These are phyloP conservation scores for Cynoglossus semilaevis DNA, from an alignment of 2,113 vertebrate species.

Conservation along the genomic window DNA sequence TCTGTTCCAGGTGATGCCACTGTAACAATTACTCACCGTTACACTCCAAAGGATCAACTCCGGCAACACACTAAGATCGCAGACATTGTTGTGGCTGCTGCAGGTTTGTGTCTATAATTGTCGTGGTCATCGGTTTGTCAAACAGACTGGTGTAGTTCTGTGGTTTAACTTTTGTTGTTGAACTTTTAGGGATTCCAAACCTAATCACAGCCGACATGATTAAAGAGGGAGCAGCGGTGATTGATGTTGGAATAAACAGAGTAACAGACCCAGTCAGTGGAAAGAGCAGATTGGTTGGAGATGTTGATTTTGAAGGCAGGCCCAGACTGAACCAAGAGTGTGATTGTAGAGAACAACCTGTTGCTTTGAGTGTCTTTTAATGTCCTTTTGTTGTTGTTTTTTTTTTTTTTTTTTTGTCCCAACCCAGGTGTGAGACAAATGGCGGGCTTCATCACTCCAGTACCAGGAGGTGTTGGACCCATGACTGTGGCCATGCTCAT, in stretches of 20 bases:
- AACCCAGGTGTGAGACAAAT: constrained; percentile 86
- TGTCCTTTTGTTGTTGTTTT: not conserved
- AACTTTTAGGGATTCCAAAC: constrained; percentile 88
- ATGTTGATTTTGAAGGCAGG: constrained; percentile 96
- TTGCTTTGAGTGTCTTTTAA: no score
- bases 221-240: constrained; percentile 91
- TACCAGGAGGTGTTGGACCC: constrained; percentile 94
- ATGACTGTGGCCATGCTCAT: constrained; percentile 99
- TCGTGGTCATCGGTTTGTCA: not conserved
- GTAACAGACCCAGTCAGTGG: constrained; percentile 87
- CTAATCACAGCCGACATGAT: constrained; percentile 98
- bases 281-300: constrained; percentile 86
- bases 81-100: constrained; percentile 92
- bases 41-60: constrained; percentile 95
- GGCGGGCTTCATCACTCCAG: constrained; percentile 92
- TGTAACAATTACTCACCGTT: constrained; percentile 93
- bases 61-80: constrained; percentile 89
- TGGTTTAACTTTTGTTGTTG: constrained; percentile 2
- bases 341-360: not conserved
- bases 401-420: constrained; percentile 13
- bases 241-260: constrained; percentile 94
- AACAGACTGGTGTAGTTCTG: not conserved
- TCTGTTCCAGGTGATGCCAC: constrained; percentile 87
- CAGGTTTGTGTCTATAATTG: constrained; percentile 74
- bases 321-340: not conserved